These are phyloP conservation scores for Enteromius treurensis DNA, from an alignment of 2,797 vertebrate species.

Conservation along the genomic window DNA sequence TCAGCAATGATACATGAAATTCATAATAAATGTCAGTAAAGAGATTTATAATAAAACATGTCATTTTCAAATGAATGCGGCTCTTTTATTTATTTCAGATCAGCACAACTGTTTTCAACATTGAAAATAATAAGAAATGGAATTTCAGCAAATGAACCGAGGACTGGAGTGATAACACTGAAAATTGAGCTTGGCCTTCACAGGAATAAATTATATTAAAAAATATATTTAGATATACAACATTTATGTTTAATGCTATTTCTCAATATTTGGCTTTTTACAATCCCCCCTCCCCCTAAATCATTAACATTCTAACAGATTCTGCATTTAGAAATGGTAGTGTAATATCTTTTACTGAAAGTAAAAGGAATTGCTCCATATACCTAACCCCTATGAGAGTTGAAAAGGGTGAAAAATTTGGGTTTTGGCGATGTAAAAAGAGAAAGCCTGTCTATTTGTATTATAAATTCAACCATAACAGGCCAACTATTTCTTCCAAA, in stretches of 20 bases:
- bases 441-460: constrained; percentile 68
- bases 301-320: too few relatives aligned
- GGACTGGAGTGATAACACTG: neutral
- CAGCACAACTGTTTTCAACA: too few relatives aligned
- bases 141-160: neutral
- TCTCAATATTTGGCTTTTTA: neutral
- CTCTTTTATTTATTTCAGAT: neutral
- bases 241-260: neutral
- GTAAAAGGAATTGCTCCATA: neutral
- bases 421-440: constrained; percentile 65
- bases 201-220: neutral
- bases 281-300: too few relatives aligned
- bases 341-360: neutral
- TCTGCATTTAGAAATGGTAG: too few relatives aligned
- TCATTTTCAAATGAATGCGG: neutral
- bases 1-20: neutral
- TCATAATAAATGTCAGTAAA: neutral
- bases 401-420: constrained; percentile 22
- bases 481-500: constrained; percentile 67
- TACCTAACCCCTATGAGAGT: neutral
- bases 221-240: neutral
- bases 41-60: neutral
- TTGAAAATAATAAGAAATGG: too few relatives aligned
- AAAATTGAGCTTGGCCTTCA: neutral
- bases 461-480: constrained; percentile 75